Evolutionary conservation across 2,113 vertebrate genomes (phyloP), one percentile per base, ranked within the genome.

Genomic region (Trinectes maculatus): DNA sequence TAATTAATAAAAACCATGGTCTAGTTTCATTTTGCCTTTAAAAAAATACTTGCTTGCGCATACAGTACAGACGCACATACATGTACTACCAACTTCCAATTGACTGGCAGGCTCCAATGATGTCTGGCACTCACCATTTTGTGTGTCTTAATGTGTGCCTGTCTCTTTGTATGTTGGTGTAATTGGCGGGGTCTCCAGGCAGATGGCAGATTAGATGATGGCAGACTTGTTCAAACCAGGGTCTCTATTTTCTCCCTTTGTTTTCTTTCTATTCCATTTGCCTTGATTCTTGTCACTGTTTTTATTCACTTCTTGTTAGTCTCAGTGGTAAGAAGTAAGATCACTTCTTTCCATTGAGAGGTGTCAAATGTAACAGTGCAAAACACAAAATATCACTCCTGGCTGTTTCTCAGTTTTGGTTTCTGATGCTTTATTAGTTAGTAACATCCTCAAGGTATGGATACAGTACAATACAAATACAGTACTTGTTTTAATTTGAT

Each of bases 191-290:
- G 71, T 54, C 33, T 85, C 57, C 39, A 61, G 80, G 67, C 89
- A 92, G 87, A 91, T 91, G 90, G 89, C 62, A 78, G 76, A 85
- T 90, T 82, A 85, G 75, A 83, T 68, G 76, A 71, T 44, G 46
- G 62, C 69, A 84, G 68, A 61, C 72, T 54, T 58, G 54, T 83
- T 61, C 61, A 80, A 54, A 63, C 44, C 22, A 28, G 36, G 37
- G 70, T 72, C 36, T 62, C 39, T 16, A 19, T 48, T 64, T 49
- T 22, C 57, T 33, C 57, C n/a, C 28, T 48, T 13, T 42, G 52
- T 44, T 31, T 75, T 43, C 55, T 39, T 51, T 49, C 39, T 73
- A 28, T 51, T 68, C 8, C 3, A 34, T 74, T 29, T 66, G 37
- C 29, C 42, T 59, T 33, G 8, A 44, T 49, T 51, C 62, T 56